phyloP scores from a whole-genome alignment of 1,140 invertebrate genomes.

The Caenorhabditis brenneri region DNA sequence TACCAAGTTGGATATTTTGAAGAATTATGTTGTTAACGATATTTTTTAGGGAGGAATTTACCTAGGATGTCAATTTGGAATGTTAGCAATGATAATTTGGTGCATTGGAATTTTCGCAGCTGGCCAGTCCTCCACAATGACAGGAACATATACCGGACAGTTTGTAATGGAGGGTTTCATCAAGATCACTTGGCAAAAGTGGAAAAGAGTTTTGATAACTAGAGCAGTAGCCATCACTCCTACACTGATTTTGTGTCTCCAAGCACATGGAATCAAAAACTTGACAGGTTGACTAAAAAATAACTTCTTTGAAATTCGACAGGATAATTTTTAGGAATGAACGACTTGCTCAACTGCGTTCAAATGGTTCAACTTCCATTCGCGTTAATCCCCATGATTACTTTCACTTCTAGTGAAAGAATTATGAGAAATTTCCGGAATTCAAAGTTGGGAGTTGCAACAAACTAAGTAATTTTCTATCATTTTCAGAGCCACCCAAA shows the following conservation, averaged over 20 bases:
- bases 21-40: no score
- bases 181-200: conserved; percentile 84
- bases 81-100: conserved; percentile 85
- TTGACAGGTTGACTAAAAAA: no score
- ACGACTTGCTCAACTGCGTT: conserved; percentile 82
- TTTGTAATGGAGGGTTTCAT: conserved; percentile 83
- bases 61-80: conserved; percentile 83
- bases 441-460: conserved; percentile 74
- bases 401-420: conserved; percentile 81
- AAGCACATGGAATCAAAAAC: conserved; percentile 77
- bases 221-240: conserved; percentile 85
- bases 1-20: conserved; percentile 72
- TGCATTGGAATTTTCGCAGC: conserved; percentile 86
- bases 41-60: conserved; percentile 79
- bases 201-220: conserved; percentile 86
- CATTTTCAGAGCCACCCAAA: conserved; percentile 61
- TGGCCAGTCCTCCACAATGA: conserved; percentile 86
- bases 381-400: conserved; percentile 83
- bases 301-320: no score
- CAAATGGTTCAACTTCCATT: conserved; percentile 73
- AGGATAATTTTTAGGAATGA: conserved; percentile 75
- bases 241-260: conserved; percentile 80
- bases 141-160: conserved; percentile 76
- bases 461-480: no score
- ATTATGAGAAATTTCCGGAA: conserved; percentile 87